These are phyloP conservation scores for Drosophila eohydei DNA, from an alignment of 2,888 invertebrate species.

Conservation along the genomic window DNA sequence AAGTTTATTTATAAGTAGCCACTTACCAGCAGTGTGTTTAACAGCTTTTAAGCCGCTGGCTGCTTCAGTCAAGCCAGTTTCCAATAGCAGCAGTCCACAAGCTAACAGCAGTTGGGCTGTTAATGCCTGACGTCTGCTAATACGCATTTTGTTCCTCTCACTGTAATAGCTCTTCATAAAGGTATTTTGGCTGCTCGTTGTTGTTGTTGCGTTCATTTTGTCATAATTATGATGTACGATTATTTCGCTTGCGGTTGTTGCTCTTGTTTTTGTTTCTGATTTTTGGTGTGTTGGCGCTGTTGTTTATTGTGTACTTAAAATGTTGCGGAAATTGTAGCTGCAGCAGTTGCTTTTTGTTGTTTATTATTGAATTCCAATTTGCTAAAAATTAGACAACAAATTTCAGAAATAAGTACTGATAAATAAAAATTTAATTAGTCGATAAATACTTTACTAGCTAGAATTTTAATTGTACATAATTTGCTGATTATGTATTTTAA, in stretches of 20 bases:
- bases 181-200: slow-evolving; percentile 14
- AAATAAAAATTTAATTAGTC: slow-evolving; percentile 21
- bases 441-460: slow-evolving; percentile 15
- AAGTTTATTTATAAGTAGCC: neutral
- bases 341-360: slow-evolving; percentile 17
- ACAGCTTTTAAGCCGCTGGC: slow-evolving; percentile 25
- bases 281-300: neutral
- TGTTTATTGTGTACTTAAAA: slow-evolving; percentile 20
- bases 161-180: slow-evolving; percentile 20
- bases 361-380: slow-evolving; percentile 26
- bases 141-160: slow-evolving; percentile 17
- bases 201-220: slow-evolving; percentile 61
- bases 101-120: slow-evolving; percentile 47
- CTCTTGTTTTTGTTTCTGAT: slow-evolving; percentile 27
- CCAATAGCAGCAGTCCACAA: slow-evolving; percentile 32
- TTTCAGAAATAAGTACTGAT: slow-evolving; percentile 28
- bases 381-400: slow-evolving; percentile 47
- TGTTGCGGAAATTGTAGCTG: slow-evolving; percentile 22
- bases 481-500: slow-evolving; percentile 6
- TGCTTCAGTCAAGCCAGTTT: neutral
- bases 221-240: slow-evolving; percentile 69
- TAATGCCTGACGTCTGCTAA: slow-evolving; percentile 13
- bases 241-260: slow-evolving; percentile 49
- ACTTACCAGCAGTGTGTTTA: slow-evolving; percentile 38
- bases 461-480: slow-evolving; percentile 9